Conservation (phyloP, 2,113 vertebrate genomes). For the Bubo scandiacus region DNA sequence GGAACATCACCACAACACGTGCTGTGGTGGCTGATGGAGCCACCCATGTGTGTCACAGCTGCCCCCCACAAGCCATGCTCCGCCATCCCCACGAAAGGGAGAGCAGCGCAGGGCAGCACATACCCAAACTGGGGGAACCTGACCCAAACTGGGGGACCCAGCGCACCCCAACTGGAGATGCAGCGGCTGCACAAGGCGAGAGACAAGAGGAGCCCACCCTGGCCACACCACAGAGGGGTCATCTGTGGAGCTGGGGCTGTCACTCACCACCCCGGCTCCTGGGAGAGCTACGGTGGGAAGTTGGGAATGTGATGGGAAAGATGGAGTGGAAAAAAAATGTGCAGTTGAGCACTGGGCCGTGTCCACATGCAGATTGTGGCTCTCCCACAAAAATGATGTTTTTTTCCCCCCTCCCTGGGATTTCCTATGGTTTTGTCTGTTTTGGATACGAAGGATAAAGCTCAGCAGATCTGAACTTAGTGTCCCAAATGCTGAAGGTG, state of each 20-base stretch:
- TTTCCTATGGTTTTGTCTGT: background rate
- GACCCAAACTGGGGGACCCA: background rate
- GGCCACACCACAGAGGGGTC: background rate
- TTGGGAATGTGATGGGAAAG: background rate
- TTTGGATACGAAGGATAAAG: background rate
- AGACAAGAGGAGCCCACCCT: background rate
- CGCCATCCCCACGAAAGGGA: background rate
- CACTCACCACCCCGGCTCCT: background rate
- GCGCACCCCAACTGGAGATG: background rate
- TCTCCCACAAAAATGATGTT: background rate
- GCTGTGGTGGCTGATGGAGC: fast-evolving
- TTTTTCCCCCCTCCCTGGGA: fast-evolving
- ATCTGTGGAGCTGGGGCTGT: background rate
- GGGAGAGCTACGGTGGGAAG: background rate
- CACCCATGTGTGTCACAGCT: fast-evolving
- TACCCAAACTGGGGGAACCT: background rate
- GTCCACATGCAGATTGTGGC: background rate
- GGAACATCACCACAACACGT: fast-evolving
- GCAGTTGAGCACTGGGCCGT: background rate
- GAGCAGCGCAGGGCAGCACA: background rate
- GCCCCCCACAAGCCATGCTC: background rate
- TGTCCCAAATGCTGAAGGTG: background rate
- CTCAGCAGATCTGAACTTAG: background rate
- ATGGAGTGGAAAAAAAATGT: background rate
- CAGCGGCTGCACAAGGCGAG: background rate